Evolutionary conservation across 2,888 invertebrate genomes (phyloP), one percentile per base, ranked within the genome.

Genomic region (Herminia tarsipennalis): DNA sequence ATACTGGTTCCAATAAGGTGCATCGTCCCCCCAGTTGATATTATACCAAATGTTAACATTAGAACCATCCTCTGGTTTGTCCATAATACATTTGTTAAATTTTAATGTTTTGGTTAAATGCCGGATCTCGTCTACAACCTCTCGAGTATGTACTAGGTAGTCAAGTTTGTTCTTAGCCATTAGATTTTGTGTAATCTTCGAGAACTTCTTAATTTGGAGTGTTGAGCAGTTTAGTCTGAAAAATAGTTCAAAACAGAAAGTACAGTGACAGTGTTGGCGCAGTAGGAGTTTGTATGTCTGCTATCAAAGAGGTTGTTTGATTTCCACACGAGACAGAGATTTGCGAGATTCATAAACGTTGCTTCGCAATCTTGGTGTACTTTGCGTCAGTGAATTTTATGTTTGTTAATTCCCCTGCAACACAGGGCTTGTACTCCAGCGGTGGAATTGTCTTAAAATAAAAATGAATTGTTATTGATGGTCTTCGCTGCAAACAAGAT

Each of bases 1-100:
- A 50, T 87, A 91, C 56, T 90, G 86, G 51, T 91, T 91, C 90
- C 90, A 90, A 55, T 89, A 90, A 0, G 91, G 91, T 0, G 91
- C 90, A 42, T 90, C 83, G 0, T 84, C 84, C 0, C 90, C 91
- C 91, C 91, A 91, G 38, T 90, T 90, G 1, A 86, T 82, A 44
- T 91, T 90, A 42, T 56, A 67, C 91, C 90, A 91, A 0, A 72
- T 49, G n/a, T n/a, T n/a, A n/a, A n/a, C n/a, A 10, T 62, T 47
- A 0, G 44, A 28, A 1, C 63, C 66, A 0, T 64, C 57, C 0
- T 70, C 68, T 0, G 55, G 6, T 3, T 32, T 39, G 2, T 55
- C 33, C 1, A 70, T 61, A 5, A 35, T 22, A 13, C 21, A 29
- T 34, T 74, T 80, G 30, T 83, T 78, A 12, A 88, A 79, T 53